Evolutionary conservation across 2,888 invertebrate species (phyloP).

Genomic region (Steromphala cineraria): DNA sequence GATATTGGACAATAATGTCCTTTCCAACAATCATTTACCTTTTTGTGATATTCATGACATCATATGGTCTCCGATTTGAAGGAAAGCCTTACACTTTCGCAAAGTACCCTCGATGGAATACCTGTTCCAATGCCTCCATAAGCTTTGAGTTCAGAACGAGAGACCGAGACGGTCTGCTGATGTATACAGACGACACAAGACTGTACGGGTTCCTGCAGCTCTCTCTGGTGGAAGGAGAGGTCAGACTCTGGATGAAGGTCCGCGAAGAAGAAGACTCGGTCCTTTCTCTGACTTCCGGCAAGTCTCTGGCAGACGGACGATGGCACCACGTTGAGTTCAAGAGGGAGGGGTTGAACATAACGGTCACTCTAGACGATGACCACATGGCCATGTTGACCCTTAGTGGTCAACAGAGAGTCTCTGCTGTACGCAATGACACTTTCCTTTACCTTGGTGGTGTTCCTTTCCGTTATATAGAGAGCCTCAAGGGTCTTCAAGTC

Average conservation of each 20-base stretch:
- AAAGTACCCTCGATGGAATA: constrained; percentile 70
- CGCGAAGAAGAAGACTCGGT: constrained; percentile 63
- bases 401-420: not conserved
- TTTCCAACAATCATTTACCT: too few relatives aligned
- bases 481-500: constrained; percentile 48
- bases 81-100: constrained; percentile 62
- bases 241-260: constrained; percentile 81
- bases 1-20: too few relatives aligned
- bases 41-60: not conserved
- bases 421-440: constrained; percentile 57
- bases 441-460: constrained; percentile 71
- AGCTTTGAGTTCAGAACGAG: constrained; percentile 67
- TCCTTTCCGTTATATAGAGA: constrained; percentile 43
- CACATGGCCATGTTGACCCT: constrained; percentile 43
- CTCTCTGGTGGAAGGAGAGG: constrained; percentile 72
- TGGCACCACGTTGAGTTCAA: constrained; percentile 67
- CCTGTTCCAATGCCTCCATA: constrained; percentile 67
- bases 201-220: constrained; percentile 81
- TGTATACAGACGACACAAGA: constrained; percentile 97
- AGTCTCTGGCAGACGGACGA: constrained; percentile 69
- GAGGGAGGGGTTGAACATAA: constrained; percentile 75
- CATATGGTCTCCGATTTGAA: constrained; percentile 44
- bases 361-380: constrained; percentile 61
- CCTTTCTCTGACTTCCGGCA: constrained; percentile 51
- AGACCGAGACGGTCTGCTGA: constrained; percentile 62